These are phyloP conservation scores for Myrmecobius fasciatus DNA, from an alignment of 2,113 vertebrate species.

Conservation along the genomic window DNA sequence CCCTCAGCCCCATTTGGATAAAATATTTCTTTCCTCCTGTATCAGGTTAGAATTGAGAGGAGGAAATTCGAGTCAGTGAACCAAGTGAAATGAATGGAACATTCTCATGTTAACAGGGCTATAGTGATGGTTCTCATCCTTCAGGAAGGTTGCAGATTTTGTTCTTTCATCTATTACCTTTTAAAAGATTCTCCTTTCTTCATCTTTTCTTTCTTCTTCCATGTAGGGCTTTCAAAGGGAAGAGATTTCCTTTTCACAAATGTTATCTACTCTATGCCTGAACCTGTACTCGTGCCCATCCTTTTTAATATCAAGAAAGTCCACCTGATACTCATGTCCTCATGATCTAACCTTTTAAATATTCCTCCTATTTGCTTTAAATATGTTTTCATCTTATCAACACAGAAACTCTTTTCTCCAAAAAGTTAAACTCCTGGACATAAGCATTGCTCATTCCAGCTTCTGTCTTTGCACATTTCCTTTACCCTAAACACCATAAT, in stretches of 20 bases:
- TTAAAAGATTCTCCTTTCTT: background rate
- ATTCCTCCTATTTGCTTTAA: background rate
- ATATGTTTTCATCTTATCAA: background rate
- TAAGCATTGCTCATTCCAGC: background rate
- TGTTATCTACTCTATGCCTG: constrained; percentile 27
- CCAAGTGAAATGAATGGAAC: background rate
- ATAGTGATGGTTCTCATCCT: constrained; percentile 14
- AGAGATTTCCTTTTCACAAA: constrained; percentile 33
- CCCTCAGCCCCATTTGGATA: background rate
- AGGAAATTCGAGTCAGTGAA: background rate
- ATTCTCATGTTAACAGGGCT: background rate
- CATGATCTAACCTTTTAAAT: constrained; percentile 19
- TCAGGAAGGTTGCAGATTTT: constrained; percentile 20
- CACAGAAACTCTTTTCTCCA: background rate
- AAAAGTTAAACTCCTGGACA: background rate
- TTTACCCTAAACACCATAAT: background rate
- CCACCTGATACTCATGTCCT: constrained; percentile 32
- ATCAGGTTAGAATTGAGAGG: background rate
- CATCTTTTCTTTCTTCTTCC: constrained; percentile 33
- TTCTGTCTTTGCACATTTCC: background rate
- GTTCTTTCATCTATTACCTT: background rate
- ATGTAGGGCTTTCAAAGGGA: constrained; percentile 24
- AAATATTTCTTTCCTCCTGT: background rate
- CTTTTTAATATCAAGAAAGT: constrained; percentile 15
- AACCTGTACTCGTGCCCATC: background rate